Evolutionary conservation across 2,113 vertebrate species (phyloP).

Genomic region (Thunnus thynnus): DNA sequence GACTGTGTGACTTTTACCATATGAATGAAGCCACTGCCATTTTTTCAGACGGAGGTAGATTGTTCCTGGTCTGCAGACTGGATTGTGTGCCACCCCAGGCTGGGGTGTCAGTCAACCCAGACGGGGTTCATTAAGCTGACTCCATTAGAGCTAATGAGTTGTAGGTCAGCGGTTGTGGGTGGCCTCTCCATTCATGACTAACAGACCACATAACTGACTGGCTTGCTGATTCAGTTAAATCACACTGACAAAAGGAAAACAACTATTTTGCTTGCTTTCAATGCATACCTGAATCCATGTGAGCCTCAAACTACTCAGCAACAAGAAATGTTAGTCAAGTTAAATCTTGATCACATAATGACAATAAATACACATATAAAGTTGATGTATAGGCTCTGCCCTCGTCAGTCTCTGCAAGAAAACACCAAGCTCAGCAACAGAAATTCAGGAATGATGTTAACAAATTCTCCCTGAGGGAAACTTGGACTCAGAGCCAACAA

Average conservation of each 20-base stretch:
- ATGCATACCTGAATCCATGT: background rate
- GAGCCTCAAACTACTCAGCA: background rate
- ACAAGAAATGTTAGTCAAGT: background rate
- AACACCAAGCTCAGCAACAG: too few species aligned
- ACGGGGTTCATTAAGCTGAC: constrained; percentile 75
- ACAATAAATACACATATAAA: background rate
- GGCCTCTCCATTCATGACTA: constrained; percentile 55
- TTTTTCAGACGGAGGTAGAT: constrained; percentile 48
- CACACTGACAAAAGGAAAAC: background rate
- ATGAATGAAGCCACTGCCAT: constrained; percentile 73
- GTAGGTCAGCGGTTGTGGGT: constrained; percentile 73
- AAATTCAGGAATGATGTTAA: too few species aligned
- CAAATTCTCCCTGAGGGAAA: too few species aligned
- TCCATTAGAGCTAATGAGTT: constrained; percentile 82
- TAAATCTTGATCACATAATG: background rate
- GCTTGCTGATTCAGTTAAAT: constrained; percentile 45
- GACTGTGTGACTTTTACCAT: constrained; percentile 78
- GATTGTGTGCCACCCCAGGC: constrained; percentile 62
- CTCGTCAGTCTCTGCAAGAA: too few species aligned
- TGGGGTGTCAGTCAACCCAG: constrained; percentile 70
- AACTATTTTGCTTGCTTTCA: background rate
- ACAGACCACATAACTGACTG: constrained; percentile 57
- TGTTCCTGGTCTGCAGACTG: constrained; percentile 61
- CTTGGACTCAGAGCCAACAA: too few species aligned
- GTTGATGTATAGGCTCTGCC: too few species aligned